Percentiles rank a stretch among this genome's conserved stretches.
Evolutionary conservation across 2,797 vertebrate species (phyloP).

Genomic region (Oreonectes daqikongensis): DNA sequence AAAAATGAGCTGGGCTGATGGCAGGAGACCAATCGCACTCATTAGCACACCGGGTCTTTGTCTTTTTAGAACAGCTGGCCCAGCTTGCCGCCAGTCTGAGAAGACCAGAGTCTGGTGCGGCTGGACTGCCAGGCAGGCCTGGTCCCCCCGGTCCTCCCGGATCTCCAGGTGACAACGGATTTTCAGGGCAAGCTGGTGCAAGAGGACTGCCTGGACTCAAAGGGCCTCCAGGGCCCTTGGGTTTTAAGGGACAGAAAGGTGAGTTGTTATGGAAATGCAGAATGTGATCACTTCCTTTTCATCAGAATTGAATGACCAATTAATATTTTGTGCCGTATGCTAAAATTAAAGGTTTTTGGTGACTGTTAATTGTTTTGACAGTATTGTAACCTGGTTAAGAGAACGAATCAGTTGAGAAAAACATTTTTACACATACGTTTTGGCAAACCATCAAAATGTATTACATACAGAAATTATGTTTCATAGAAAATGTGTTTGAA

Average conservation of each 20-base stretch:
- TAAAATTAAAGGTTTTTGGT: too few relatives aligned
- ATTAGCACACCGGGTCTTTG: constrained; percentile 36
- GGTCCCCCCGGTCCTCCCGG: constrained; percentile 89
- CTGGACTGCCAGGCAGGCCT: constrained; percentile 90
- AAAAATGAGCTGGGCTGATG: constrained; percentile 8
- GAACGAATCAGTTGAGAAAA: too few relatives aligned
- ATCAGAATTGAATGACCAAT: too few relatives aligned
- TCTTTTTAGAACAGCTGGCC: constrained; percentile 88
- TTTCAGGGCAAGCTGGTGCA: constrained; percentile 88
- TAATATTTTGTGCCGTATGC: too few relatives aligned
- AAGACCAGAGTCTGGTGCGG: constrained; percentile 89
- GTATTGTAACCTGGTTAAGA: too few relatives aligned
- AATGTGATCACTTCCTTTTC: too few relatives aligned
- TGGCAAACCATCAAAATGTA: too few relatives aligned
- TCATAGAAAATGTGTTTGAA: too few relatives aligned
- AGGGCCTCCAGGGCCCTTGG: constrained; percentile 86
- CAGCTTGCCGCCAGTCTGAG: constrained; percentile 93
- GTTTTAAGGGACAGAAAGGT: constrained; percentile 94
- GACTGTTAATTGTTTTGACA: too few relatives aligned
- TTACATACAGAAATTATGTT: too few relatives aligned
- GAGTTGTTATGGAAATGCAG: constrained; percentile 47
- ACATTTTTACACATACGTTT: too few relatives aligned
- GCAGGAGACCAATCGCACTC: constrained; percentile 4
- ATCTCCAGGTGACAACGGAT: constrained; percentile 87
- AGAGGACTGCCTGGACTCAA: constrained; percentile 96